Base-by-base conservation (phyloP, 2,113 vertebrate genomes). In the Cettia cetti region DNA sequence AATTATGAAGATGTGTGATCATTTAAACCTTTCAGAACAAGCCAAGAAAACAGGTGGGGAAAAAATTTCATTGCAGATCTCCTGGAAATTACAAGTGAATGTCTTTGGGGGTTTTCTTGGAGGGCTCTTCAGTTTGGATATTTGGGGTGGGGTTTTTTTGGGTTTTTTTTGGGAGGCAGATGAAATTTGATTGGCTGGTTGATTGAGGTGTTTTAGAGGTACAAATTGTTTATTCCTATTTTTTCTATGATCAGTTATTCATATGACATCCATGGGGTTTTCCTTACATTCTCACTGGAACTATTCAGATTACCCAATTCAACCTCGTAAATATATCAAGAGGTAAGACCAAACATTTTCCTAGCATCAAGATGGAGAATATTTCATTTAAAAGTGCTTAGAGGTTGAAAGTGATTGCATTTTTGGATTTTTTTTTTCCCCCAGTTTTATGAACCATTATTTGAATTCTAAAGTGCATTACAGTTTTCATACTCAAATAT, bases 101-200 rank as follows among this genome's bases (percentile, higher is more conserved):
- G 7, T 26, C 16, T 76, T 57, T 40, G 12, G 5, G 2, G 5
- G 0, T 6, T 66, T 56, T 35, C 53, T 33, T 30, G 5, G 12
- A 22, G 10, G 6, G 27, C 39, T 45, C 8, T 63, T 72, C 45
- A 19, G 15, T 33, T 49, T 49, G 15, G 1, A 4, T n/a, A n/a
- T n/a, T n/a, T n/a, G n/a, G n/a, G n/a, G n/a, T n/a, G n/a, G n/a
- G n/a, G n/a, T 18, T 50, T 69, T 60, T 39, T 40, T 0, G 15
- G 3, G 2, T 8, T 15, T 5, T 31, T 22, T 8, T 12, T 22
- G 5, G 5, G 7, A 30, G 28, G 19, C 3, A 15, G 3, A 9
- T 16, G 14, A 28, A 47, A 64, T 40, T 56, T 50, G 8, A 28
- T 42, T 50, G 35, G 1, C 17, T 39, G 28, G 1, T 37, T 35